A percentile compares a stretch with the other conserved stretches of the same genome.
Conservation (phyloP, 2,113 vertebrate species). For the Stigmatopora argus region DNA sequence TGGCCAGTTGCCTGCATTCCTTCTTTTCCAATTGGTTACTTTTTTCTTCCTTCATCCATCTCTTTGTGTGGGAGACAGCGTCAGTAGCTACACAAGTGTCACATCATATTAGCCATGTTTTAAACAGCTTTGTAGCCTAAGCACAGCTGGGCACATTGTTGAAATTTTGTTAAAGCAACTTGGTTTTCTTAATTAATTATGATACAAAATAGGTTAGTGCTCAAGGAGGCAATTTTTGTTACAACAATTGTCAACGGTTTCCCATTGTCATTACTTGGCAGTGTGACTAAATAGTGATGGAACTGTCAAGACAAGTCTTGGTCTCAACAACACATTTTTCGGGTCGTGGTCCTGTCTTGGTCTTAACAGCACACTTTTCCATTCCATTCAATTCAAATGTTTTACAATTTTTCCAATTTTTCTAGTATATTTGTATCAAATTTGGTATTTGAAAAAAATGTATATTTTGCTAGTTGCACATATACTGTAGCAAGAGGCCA, state of each 20-base stretch:
- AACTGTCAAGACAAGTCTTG: too few relatives aligned
- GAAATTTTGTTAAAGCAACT: constrained; percentile 1
- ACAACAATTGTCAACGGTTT: background rate
- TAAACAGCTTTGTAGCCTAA: background rate
- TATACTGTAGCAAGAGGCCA: background rate
- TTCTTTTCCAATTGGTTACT: background rate
- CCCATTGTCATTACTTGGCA: background rate
- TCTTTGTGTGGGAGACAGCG: constrained; percentile 11
- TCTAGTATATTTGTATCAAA: background rate
- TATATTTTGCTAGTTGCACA: background rate
- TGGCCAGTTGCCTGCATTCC: background rate
- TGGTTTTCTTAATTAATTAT: background rate
- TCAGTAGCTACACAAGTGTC: constrained; percentile 22
- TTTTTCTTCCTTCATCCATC: background rate
- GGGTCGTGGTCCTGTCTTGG: too few relatives aligned
- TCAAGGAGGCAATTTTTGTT: background rate
- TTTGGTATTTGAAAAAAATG: background rate
- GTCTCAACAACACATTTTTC: too few relatives aligned
- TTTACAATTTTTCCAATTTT: background rate
- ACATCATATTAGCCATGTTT: constrained; percentile 23
- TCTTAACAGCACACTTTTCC: background rate
- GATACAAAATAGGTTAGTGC: background rate
- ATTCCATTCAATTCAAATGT: background rate
- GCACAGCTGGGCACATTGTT: constrained; percentile 9
- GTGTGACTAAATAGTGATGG: background rate